Evolutionary conservation across 1,140 invertebrate species (phyloP), one percentile per base, ranked within the genome.

Genomic region (Rhopalosiphum maidis): DNA sequence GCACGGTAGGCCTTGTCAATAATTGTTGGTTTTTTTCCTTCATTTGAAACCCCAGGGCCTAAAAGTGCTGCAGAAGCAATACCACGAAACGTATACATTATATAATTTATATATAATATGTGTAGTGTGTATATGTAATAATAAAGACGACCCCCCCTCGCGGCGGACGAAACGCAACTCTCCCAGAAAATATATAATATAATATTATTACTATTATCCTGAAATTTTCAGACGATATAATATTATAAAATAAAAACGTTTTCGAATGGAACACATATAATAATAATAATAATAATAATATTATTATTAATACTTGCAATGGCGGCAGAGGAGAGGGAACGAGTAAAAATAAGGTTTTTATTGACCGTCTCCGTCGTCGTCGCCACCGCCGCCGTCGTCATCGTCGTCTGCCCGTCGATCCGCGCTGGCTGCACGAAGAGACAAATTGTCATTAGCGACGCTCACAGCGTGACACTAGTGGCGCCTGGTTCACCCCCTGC

Each of bases 391-490:
- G 25, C 37, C 88, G 88, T 37, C 87, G n/a, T n/a, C 30, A n/a
- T n/a, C 30, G n/a, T 11, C 46, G 88, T 54, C 48, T n/a, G 87
- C 35, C 22, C 88, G 54, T 37, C 87, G n/a, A 30, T n/a, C 48
- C 54, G 25, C 11, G 54, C 35, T 90, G 54, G 77, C n/a, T 83
- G 48, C 82, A 11, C n/a, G 91, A 85, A 48, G 43, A 85, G 91
- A 93, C 91, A 93, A 86, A 93, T 93, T 93, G 91, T 93, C 91
- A 93, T 93, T 93, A 93, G 91, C 48, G 91, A 86, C 82, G 91
- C 77, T 93, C 91, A 86, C 91, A 93, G 91, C 91, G 91, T 93
- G 91, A 93, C 91, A 93, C 48, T n/a, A 83, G 82, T 93, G 91
- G 91, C 91, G 91, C 91, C 91, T 93, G 54, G 91, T 86, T 83